Evolutionary conservation across 2,797 vertebrate genomes (phyloP).

Genomic region (Chiroxiphia lanceolata): DNA sequence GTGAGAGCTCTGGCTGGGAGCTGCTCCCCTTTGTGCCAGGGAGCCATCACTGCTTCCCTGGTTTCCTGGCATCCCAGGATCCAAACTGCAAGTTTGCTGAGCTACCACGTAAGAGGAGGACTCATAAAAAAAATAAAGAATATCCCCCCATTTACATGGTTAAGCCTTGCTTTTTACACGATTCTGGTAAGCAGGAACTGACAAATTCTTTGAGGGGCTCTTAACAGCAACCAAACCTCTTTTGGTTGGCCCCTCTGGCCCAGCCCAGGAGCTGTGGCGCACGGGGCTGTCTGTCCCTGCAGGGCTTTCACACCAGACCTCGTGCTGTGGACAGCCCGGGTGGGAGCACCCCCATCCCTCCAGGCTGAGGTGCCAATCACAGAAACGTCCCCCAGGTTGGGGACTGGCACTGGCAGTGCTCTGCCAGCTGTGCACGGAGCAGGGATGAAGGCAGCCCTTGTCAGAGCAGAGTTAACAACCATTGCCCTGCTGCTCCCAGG

Average conservation of each 20-base stretch:
- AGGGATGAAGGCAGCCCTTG: neutral
- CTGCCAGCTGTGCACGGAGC: neutral
- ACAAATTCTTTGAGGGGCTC: neutral
- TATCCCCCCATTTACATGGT: neutral
- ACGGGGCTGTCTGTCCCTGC: neutral
- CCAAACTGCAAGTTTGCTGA: neutral
- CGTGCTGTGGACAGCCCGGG: neutral
- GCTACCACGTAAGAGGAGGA: neutral
- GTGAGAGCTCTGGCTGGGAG: neutral
- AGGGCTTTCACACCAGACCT: neutral
- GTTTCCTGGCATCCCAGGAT: neutral
- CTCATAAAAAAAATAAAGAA: neutral
- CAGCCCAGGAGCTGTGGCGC: neutral
- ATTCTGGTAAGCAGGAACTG: neutral
- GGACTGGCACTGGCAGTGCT: neutral
- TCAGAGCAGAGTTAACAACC: neutral
- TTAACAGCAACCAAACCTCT: neutral
- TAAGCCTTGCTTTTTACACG: neutral
- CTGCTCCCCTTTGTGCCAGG: neutral
- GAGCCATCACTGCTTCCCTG: neutral
- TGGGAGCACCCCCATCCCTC: neutral
- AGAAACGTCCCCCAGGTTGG: neutral
- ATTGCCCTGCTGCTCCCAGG: neutral
- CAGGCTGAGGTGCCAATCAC: neutral
- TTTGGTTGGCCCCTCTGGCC: neutral